phyloP scores from a whole-genome alignment of 2,888 invertebrate species.

The Lacanobia oleracea region DNA sequence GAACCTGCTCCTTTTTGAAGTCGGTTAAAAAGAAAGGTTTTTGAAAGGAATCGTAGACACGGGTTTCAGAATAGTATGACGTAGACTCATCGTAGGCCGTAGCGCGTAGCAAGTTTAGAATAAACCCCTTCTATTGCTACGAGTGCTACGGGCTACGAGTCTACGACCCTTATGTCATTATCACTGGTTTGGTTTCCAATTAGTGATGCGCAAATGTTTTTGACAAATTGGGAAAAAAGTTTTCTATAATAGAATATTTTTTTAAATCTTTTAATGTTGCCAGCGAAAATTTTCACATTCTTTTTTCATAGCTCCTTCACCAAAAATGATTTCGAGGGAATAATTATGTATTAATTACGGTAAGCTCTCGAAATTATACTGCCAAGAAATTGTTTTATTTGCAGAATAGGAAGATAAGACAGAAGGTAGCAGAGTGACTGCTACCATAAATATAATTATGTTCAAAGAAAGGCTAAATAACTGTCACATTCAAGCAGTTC shows the following conservation, averaged over 20 bases:
- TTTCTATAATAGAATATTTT: no score
- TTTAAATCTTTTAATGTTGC: not conserved
- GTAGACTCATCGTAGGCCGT: slow-evolving; percentile 29
- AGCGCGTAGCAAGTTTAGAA: slow-evolving; percentile 28
- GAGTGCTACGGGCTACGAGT: not conserved
- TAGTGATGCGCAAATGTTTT: not conserved
- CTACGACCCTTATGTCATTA: slow-evolving; percentile 14
- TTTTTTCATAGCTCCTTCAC: not conserved
- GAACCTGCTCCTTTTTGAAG: no score
- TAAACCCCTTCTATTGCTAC: slow-evolving; percentile 17
- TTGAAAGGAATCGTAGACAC: not conserved
- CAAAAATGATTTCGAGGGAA: no score
- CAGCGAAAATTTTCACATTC: no score
- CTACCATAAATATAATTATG: slow-evolving; percentile 1
- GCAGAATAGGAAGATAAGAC: no score
- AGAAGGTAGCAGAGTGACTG: not conserved
- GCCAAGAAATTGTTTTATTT: no score
- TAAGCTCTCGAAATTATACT: no score
- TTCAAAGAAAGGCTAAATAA: slow-evolving; percentile 20
- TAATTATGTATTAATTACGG: no score
- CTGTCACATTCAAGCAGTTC: slow-evolving; percentile 8
- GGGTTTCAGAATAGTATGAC: not conserved
- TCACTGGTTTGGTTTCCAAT: not conserved
- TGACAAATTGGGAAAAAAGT: not conserved
- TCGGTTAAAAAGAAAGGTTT: no score